phyloP scores from a whole-genome alignment of 2,797 vertebrate genomes.

The Artibeus jamaicensis region DNA sequence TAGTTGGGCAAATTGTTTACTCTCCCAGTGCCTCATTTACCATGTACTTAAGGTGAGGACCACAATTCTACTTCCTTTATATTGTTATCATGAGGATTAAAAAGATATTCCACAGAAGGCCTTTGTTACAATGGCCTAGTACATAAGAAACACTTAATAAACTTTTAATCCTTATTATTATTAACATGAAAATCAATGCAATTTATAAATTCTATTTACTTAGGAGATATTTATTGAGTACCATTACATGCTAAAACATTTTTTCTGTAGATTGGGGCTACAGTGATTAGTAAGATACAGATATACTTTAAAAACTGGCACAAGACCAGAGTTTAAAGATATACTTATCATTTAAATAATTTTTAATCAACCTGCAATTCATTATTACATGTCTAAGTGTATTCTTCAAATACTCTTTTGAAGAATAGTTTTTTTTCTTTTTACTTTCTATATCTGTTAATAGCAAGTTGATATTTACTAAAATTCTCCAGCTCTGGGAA shows the following conservation, averaged over 20 bases:
- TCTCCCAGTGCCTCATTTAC: neutral
- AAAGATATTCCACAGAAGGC: neutral
- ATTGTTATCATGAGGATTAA: neutral
- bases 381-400: conserved; percentile 26
- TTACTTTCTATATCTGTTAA: conserved; percentile 37
- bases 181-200: conserved; percentile 4
- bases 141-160: neutral
- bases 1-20: neutral
- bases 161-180: conserved; percentile 10
- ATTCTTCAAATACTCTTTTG: conserved; percentile 30
- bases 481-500: conserved; percentile 49
- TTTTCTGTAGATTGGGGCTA: neutral
- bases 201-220: neutral
- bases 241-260: neutral
- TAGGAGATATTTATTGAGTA: conserved; percentile 15
- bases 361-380: conserved; percentile 43
- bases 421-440: conserved; percentile 30
- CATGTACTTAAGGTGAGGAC: neutral
- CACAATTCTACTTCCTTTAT: neutral
- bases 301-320: conserved; percentile 36
- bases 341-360: conserved; percentile 63
- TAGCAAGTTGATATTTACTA: conserved; percentile 47
- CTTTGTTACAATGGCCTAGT: neutral
- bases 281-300: neutral
- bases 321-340: conserved; percentile 42